Evolutionary conservation across 2,888 invertebrate species (phyloP).

Genomic region (Protodeltote pygarga): DNA sequence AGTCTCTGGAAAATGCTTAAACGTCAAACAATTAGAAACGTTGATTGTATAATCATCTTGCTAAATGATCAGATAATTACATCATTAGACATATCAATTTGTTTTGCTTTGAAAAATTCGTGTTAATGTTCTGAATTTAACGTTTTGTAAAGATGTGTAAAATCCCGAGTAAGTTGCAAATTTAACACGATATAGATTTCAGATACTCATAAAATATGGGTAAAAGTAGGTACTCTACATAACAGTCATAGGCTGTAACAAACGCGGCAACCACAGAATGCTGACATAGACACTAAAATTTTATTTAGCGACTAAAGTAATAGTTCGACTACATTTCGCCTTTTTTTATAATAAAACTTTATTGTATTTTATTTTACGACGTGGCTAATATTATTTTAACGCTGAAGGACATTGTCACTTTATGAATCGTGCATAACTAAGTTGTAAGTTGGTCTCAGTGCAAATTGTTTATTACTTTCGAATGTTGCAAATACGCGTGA

Average conservation of each 20-base stretch:
- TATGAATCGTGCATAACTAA: constrained; percentile 18
- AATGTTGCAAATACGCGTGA: neutral
- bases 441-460: constrained; percentile 6
- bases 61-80: constrained; percentile 40
- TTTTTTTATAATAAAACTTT: constrained; percentile 34
- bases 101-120: constrained; percentile 6
- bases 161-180: neutral
- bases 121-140: neutral
- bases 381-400: constrained; percentile 12
- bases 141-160: neutral
- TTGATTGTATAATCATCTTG: constrained; percentile 43
- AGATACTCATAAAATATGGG: constrained; percentile 10
- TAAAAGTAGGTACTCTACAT: constrained; percentile 1
- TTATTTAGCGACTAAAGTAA: constrained; percentile 20
- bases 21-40: constrained; percentile 51
- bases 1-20: constrained; percentile 49
- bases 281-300: constrained; percentile 36
- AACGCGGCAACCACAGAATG: constrained; percentile 43
- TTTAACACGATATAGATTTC: no score
- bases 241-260: constrained; percentile 35
- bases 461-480: constrained; percentile 3
- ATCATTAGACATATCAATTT: constrained; percentile 29
- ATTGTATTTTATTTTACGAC: constrained; percentile 25
- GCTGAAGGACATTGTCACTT: constrained; percentile 17
- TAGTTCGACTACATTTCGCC: constrained; percentile 18